phyloP scores from a whole-genome alignment of 2,888 invertebrate species.

The Fragum sueziense region DNA sequence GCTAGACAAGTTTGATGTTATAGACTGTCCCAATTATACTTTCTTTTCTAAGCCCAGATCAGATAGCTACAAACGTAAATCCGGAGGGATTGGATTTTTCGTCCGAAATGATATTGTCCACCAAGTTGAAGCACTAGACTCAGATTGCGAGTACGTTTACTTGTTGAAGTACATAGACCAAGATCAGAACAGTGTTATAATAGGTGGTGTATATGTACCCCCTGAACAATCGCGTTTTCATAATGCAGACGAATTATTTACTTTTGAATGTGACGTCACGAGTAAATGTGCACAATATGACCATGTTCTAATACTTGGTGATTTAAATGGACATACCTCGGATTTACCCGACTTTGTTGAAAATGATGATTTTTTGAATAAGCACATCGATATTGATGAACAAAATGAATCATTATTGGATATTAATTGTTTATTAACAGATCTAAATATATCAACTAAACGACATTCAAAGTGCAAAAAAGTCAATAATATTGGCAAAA shows the following conservation, averaged over 20 bases:
- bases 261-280: no score
- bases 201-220: background rate
- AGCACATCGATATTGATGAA: conserved; percentile 20
- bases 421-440: background rate
- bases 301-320: conserved; percentile 12
- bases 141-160: no score
- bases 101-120: background rate
- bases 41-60: background rate
- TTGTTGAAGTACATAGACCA: no score
- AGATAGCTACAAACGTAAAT: background rate
- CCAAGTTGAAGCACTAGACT: background rate
- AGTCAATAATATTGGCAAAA: no score
- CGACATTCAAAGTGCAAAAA: background rate
- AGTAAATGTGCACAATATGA: no score
- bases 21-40: background rate
- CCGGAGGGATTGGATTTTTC: conserved; percentile 9
- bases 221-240: background rate
- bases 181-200: background rate
- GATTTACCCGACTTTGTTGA: conserved; percentile 18
- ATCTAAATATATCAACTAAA: background rate
- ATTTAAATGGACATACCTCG: conserved; percentile 11
- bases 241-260: background rate
- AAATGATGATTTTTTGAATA: conserved; percentile 18
- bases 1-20: background rate
- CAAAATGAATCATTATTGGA: background rate